Percentiles rank a stretch among this genome's conserved stretches.
These are phyloP conservation scores for Leucoptera coffeella DNA, from an alignment of 2,888 invertebrate genomes.

Conservation along the genomic window DNA sequence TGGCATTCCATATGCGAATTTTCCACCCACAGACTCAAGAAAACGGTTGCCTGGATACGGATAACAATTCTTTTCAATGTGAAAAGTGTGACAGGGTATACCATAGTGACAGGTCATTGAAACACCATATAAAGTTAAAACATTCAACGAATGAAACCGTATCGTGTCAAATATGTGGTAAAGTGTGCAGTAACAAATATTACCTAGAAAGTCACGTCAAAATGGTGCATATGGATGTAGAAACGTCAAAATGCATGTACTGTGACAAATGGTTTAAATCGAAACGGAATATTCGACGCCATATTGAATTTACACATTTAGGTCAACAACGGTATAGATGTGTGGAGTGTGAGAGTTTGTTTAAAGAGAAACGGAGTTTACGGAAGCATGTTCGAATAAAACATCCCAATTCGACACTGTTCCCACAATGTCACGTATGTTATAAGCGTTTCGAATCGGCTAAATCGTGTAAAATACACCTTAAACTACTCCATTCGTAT, in stretches of 20 bases:
- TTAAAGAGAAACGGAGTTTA: slow-evolving; percentile 32
- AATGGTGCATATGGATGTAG: slow-evolving; percentile 21
- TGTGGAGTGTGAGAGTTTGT: slow-evolving; percentile 28
- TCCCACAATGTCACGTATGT: slow-evolving; percentile 35
- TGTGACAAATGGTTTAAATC: slow-evolving; percentile 33
- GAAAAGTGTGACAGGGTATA: slow-evolving; percentile 21
- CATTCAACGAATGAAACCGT: slow-evolving; percentile 22
- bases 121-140: slow-evolving; percentile 30
- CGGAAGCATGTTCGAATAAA: slow-evolving; percentile 30
- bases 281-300: slow-evolving; percentile 26
- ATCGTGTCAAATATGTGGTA: slow-evolving; percentile 21
- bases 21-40: slow-evolving; percentile 31
- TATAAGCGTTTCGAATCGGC: slow-evolving; percentile 32
- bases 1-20: slow-evolving; percentile 26
- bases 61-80: slow-evolving; percentile 17
- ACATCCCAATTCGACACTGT: slow-evolving; percentile 22
- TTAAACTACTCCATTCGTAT: slow-evolving; percentile 27
- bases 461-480: slow-evolving; percentile 32
- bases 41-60: slow-evolving; percentile 20
- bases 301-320: slow-evolving; percentile 30
- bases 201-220: slow-evolving; percentile 30
- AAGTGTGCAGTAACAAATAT: slow-evolving; percentile 29
- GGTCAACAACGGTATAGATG: slow-evolving; percentile 33
- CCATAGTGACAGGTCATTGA: slow-evolving; percentile 26
- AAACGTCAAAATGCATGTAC: slow-evolving; percentile 28